Base-by-base conservation (phyloP, 2,113 vertebrate genomes). In the Sorex fumeus region DNA sequence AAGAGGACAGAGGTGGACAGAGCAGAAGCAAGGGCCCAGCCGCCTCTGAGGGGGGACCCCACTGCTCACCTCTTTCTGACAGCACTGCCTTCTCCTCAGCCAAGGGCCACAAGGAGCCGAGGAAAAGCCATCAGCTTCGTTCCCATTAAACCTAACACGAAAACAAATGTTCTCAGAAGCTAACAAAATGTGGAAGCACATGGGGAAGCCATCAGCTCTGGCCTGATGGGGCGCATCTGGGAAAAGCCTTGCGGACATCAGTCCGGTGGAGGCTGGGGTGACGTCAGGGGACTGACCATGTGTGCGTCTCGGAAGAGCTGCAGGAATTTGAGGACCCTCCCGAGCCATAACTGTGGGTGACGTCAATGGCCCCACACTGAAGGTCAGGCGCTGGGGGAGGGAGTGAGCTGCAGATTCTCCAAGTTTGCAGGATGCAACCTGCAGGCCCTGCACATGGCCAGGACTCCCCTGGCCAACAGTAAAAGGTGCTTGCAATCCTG, bases 121-220 rank as follows among this genome's bases (percentile, higher is more conserved):
- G 34, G 57, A 75, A 84, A 83, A 81, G 34, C 16, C 60, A 60
- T 50, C 40, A 60, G 67, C 57, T 13, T 45, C 71, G 70, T 72
- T 53, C 72, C 40, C 71, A 43, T 53, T 70, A 69, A 36, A 69
- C 18, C 2, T 25, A 64, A 84, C 21, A 19, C 70, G 18, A 74
- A 91, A 93, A 53, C 47, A 60, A 93, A 85, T 6, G 71, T 36
- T 80, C 90, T 74, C 75, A 69, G 28, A 43, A 2, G 43, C 19
- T 62, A 82, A 92, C 90, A 85, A 87, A 79, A 71, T 45, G 47
- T 91, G 91, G 77, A 91, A 34, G 74, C 85, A 70, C 13, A 83
- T 74, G 85, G 88, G 0, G 50, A 96, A 91, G 43, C 62, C 67
- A 93, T 94, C 77, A 40, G 75, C n/a, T n/a, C 53, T 18, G 57